These are phyloP conservation scores for Rhopalosiphum maidis DNA, from an alignment of 1,140 invertebrate species.

Conservation along the genomic window DNA sequence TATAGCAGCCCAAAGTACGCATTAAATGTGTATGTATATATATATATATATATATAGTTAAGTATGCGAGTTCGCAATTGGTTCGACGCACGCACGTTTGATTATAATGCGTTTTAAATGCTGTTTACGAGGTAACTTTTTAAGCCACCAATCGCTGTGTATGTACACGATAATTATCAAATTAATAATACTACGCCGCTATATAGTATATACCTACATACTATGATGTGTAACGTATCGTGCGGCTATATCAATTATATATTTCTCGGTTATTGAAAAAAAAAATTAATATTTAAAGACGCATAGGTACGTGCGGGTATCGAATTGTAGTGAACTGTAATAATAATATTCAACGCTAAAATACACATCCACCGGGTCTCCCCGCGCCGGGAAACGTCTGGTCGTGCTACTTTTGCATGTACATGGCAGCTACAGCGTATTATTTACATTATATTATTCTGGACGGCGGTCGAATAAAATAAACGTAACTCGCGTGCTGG, in stretches of 20 bases:
- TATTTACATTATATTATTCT: not conserved
- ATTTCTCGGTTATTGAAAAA: not conserved
- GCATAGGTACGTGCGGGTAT: not conserved
- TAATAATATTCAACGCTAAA: not conserved
- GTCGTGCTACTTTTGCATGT: not conserved
- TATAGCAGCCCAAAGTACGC: not conserved
- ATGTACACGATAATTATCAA: not conserved
- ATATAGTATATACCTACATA: not conserved
- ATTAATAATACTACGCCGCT: not conserved
- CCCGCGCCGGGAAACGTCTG: not conserved
- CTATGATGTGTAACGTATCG: not conserved
- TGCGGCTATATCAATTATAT: not conserved
- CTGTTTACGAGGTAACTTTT: constrained; percentile 3
- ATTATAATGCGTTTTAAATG: constrained; percentile 14
- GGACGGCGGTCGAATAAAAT: not conserved
- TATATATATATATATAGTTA: not conserved
- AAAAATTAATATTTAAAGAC: not conserved
- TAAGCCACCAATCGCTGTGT: not conserved
- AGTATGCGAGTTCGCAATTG: not conserved
- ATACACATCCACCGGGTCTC: not conserved
- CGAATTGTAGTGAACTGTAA: not conserved
- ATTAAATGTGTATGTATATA: not conserved
- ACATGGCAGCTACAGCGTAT: not conserved
- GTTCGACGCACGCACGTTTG: not conserved
- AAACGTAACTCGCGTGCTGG: not conserved